Percentiles rank a stretch among this genome's conserved stretches.
Conservation (phyloP, 2,113 vertebrate genomes). For the Sander lucioperca region DNA sequence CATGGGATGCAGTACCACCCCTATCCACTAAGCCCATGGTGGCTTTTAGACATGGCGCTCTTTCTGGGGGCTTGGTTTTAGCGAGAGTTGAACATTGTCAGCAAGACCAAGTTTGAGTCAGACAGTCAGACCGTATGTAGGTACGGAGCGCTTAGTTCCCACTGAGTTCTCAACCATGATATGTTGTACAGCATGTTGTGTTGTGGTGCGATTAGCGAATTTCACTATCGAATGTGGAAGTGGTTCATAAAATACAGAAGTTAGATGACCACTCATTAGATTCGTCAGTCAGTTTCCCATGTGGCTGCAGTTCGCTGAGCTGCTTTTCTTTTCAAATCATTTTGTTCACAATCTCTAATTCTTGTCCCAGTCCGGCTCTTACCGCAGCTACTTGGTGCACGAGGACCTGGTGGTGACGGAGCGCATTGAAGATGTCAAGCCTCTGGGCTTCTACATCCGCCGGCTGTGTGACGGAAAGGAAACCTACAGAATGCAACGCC, state of each 20-base stretch:
- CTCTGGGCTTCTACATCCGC: conserved; percentile 93
- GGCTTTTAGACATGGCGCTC: too few species aligned
- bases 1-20: too few species aligned
- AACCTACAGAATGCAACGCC: conserved; percentile 91
- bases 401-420: conserved; percentile 96
- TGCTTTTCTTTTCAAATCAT: not conserved
- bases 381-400: conserved; percentile 92
- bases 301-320: not conserved
- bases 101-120: too few species aligned
- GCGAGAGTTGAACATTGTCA: not conserved
- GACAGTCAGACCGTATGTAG: not conserved
- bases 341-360: too few species aligned
- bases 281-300: not conserved
- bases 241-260: conserved; percentile 7
- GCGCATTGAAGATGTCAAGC: conserved; percentile 89
- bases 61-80: too few species aligned
- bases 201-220: not conserved
- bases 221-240: not conserved
- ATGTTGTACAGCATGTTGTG: not conserved
- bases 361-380: conserved; percentile 88
- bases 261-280: not conserved
- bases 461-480: conserved; percentile 92
- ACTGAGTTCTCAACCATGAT: not conserved
- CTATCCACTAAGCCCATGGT: too few species aligned
- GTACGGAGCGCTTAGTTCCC: not conserved